Evolutionary conservation across 2,797 vertebrate genomes (phyloP), one percentile per base, ranked within the genome.

Genomic region (Hyperoplus immaculatus): DNA sequence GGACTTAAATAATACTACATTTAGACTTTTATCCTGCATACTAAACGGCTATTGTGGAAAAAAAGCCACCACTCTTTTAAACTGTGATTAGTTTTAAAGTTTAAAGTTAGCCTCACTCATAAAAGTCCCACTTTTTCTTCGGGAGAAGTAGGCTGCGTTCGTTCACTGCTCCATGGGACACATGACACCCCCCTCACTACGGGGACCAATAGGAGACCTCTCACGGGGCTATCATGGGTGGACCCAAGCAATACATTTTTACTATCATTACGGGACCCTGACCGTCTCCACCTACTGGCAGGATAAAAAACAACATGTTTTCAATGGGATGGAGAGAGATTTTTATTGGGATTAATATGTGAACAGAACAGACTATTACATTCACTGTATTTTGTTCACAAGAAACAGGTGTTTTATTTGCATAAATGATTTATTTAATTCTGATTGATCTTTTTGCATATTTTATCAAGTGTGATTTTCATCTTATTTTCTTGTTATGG

Each of bases 231-330:
- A 1, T 47, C 36, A 46, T 77, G 81, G 81, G 82, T 38, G 78
- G 84, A 66, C 56, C 83, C 4, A 47, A 78, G 15, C 63, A 7
- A 41, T 47, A 71, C 49, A 3, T 63, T 57, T n/a, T 36, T 0
- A 13, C 5, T 9, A 4, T 45, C 72, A 47, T 49, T 2, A 18
- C 36, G 59, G 42, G 47, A 78, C 41, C 72, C 53, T 15, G 58
- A 73, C 61, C 82, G 79, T 38, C 83, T 71, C 91, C 91, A 82
- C 90, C 92, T 90, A 67, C 83, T 43, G 90, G 84, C 59, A 7
- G 42, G 80, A 87, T 18, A 81, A 58, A 72, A 58, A 72, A 63
- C 8, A 8, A 1, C 0, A 15, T 38, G 29, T 4, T 5, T 38
- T 15, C 1, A 3, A 1, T 9, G 3, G 4, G n/a, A 15, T 12